A percentile compares a stretch with the other conserved stretches of the same genome.
These are phyloP conservation scores for Orestias chungarensis DNA, from an alignment of 2,797 vertebrate species.

Conservation along the genomic window DNA sequence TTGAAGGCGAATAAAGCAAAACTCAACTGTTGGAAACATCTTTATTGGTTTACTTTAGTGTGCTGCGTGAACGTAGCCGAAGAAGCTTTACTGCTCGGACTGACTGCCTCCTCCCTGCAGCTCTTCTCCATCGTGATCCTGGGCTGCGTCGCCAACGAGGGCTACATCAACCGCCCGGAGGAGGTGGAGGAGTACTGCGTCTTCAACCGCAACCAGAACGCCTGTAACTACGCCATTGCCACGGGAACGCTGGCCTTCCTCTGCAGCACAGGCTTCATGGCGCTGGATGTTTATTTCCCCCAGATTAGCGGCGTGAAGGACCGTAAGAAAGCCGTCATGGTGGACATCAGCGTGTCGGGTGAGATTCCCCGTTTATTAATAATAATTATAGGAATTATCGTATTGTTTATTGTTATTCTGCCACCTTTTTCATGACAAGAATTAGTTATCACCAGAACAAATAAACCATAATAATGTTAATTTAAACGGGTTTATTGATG, in stretches of 20 bases:
- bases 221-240: constrained; percentile 91
- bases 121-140: constrained; percentile 97
- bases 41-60: no score
- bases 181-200: constrained; percentile 89
- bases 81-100: no score
- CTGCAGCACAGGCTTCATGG: constrained; percentile 91
- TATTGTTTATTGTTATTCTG: no score
- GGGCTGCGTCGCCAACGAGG: constrained; percentile 93
- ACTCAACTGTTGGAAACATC: no score
- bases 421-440: no score
- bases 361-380: not conserved
- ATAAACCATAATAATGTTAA: no score
- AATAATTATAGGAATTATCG: no score
- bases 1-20: no score
- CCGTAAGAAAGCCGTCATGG: constrained; percentile 94
- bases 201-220: constrained; percentile 94
- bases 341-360: constrained; percentile 92
- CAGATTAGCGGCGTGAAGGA: constrained; percentile 98
- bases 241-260: constrained; percentile 94
- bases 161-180: constrained; percentile 85
- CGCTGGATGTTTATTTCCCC: constrained; percentile 93
- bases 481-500: no score
- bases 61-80: no score
- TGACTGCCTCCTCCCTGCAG: constrained; percentile 65
- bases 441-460: no score